Evolutionary conservation across 2,888 invertebrate species (phyloP).

Genomic region (Dermolepida albohirtum): DNA sequence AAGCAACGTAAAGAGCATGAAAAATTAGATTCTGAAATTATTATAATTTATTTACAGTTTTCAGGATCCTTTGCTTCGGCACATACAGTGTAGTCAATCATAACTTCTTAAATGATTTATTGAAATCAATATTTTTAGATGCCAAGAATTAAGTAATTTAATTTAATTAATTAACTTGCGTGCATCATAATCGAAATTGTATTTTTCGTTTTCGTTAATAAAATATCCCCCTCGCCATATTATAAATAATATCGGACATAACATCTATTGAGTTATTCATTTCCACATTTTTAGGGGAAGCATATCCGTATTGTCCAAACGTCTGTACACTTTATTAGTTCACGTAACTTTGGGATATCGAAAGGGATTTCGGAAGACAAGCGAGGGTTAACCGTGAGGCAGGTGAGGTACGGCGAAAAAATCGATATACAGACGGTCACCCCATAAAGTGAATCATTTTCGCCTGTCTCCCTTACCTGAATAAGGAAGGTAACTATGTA

Average conservation of each 20-base stretch:
- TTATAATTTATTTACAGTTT: no score
- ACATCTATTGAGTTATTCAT: constrained; percentile 17
- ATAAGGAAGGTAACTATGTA: constrained; percentile 27
- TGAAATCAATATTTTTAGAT: no score
- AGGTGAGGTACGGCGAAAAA: constrained; percentile 42
- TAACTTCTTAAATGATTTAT: no score
- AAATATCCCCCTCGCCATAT: no score
- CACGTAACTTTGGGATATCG: constrained; percentile 36
- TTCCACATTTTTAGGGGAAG: constrained; percentile 16
- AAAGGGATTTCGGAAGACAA: constrained; percentile 43
- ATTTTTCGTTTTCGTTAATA: no score
- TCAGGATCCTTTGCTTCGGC: no score
- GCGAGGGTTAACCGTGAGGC: constrained; percentile 42
- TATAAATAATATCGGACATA: neutral
- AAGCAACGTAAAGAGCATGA: no score
- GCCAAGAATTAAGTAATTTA: no score
- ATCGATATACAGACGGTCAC: constrained; percentile 38
- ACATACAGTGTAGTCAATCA: no score
- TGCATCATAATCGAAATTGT: no score
- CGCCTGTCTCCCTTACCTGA: constrained; percentile 40
- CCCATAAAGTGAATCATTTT: constrained; percentile 42
- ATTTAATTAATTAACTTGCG: no score
- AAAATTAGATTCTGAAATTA: no score
- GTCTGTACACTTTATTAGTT: constrained; percentile 31
- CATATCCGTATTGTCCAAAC: constrained; percentile 12